phyloP scores from a whole-genome alignment of 2,797 vertebrate species.

The Tachyglossus aculeatus region DNA sequence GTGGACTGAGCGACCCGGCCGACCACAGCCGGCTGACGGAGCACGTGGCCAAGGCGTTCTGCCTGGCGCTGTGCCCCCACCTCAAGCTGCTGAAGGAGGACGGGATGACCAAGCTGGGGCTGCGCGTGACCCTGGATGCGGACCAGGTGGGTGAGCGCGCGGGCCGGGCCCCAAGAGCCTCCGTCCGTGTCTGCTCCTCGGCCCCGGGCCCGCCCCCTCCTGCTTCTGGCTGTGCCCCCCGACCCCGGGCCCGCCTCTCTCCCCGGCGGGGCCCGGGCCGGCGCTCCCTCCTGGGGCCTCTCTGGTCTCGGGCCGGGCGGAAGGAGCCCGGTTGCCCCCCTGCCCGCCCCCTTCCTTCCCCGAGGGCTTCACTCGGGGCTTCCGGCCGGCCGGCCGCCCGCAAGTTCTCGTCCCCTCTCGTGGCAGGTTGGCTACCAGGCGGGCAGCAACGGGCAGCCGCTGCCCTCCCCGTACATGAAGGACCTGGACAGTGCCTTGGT shows the following conservation, averaged over 20 bases:
- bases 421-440: constrained; percentile 94
- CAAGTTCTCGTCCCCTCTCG: constrained; percentile 46
- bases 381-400: constrained; percentile 19
- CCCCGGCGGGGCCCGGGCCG: too few relatives aligned
- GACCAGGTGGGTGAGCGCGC: constrained; percentile 89
- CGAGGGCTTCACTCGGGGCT: too few relatives aligned
- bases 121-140: constrained; percentile 92
- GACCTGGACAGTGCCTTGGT: constrained; percentile 97
- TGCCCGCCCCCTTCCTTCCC: too few relatives aligned
- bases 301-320: neutral
- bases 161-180: neutral
- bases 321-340: too few relatives aligned
- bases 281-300: too few relatives aligned
- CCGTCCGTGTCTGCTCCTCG: neutral
- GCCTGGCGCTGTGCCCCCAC: constrained; percentile 91
- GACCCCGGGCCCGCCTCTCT: too few relatives aligned
- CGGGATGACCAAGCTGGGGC: constrained; percentile 93
- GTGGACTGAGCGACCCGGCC: constrained; percentile 89
- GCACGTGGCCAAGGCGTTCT: constrained; percentile 94
- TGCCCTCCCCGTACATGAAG: constrained; percentile 93
- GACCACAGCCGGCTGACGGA: constrained; percentile 96
- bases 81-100: constrained; percentile 97
- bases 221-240: neutral
- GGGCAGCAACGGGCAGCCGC: constrained; percentile 94
- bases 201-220: neutral